Base-by-base conservation (phyloP, 2,797 vertebrate species). In the Macropus fuliginosus region DNA sequence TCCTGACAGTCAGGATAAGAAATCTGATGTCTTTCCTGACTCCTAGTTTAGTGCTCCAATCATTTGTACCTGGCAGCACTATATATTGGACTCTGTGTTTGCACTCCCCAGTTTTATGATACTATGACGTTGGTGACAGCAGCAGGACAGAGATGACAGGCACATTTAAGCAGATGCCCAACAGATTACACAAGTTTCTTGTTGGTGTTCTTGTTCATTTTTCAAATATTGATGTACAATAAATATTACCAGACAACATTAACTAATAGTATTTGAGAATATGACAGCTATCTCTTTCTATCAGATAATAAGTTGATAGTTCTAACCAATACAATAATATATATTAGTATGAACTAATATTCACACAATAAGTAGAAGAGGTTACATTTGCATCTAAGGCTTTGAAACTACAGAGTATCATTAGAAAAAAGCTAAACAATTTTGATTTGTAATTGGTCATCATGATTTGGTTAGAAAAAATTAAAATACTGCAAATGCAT, bases 331-430 rank as follows among this genome's bases (percentile, higher is more conserved):
- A 74, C n/a, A 66, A n/a, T 18, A 66, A 66, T n/a, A 34, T n/a
- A 5, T 46, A 94, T 28, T 50, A 55, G 96, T 21, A 1, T 87
- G 27, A 29, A 62, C 16, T 91, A 54, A 13, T 34, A 96, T 54
- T 90, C n/a, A 74, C 46, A 11, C 59, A 95, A 66, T 93, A 90
- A 91, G 92, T 55, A 28, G 91, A 92, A 93, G 31, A 92, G 66
- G 11, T 74, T 54, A 91, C 4, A 93, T 55, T 5, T 66, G 21
- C 91, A 5, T 62, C 14, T 93, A 2, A 27, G 62, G 0, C 29
- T 94, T 95, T 91, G 52, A 96, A 95, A 96, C 90, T 57, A 97
- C 11, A 92, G 96, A 95, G 21, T 11, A 93, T 54, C 54, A 55
- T 56, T 40, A 31, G 10, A 95, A 95, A 95, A 92, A 54, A 66